Conservation (phyloP, 2,113 vertebrate genomes). For the Ia io region DNA sequence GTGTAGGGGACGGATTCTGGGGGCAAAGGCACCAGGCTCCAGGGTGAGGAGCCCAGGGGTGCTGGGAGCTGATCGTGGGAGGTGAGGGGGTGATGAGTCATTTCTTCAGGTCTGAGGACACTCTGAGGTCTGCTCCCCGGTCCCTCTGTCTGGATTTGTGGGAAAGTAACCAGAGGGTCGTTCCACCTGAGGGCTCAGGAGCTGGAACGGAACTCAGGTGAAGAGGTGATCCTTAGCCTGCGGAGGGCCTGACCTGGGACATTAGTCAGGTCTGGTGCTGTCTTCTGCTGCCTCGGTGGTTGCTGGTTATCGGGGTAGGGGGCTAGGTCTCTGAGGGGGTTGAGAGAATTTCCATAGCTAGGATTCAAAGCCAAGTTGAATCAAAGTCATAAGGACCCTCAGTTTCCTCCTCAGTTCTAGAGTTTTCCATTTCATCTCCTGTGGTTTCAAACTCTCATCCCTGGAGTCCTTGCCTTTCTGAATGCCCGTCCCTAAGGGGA, state of each 20-base stretch:
- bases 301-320: background rate
- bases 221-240: background rate
- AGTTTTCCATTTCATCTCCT: background rate
- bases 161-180: background rate
- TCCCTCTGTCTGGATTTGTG: background rate
- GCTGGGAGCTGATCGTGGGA: background rate
- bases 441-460: background rate
- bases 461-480: background rate
- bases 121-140: background rate
- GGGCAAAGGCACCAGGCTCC: background rate
- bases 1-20: background rate
- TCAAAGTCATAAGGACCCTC: too few relatives aligned
- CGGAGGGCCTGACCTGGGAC: background rate
- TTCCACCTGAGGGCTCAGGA: background rate
- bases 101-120: background rate
- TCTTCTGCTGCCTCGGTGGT: background rate
- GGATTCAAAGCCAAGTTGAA: background rate
- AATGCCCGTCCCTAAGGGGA: fast-evolving
- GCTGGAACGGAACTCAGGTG: background rate
- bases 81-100: too few relatives aligned
- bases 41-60: background rate
- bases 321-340: background rate
- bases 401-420: background rate
- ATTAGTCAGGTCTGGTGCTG: background rate
- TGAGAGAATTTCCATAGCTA: background rate